Evolutionary conservation across 1,140 invertebrate species (phyloP).

Genomic region (Trichogramma pretiosum): DNA sequence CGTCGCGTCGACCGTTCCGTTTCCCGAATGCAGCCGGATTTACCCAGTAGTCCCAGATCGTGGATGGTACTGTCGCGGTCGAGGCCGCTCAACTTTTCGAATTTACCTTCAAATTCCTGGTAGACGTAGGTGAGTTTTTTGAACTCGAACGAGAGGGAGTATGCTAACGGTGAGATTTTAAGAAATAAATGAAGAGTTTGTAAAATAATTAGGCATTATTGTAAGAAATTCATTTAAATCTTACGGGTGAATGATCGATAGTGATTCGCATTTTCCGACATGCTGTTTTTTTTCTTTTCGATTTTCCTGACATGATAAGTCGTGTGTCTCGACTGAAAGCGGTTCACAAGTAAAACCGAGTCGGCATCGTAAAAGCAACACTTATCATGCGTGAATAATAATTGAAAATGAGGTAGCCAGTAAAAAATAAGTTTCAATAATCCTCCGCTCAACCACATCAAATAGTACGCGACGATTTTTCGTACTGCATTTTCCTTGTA

Average conservation of each 20-base stretch:
- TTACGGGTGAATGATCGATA: constrained; percentile 38
- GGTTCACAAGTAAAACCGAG: constrained; percentile 52
- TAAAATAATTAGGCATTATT: too few species aligned
- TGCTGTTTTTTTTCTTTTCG: too few species aligned
- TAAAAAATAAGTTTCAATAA: constrained; percentile 58
- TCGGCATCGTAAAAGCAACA: constrained; percentile 52
- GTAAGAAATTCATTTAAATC: too few species aligned
- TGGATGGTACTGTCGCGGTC: constrained; percentile 58
- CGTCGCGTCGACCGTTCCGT: constrained; percentile 55
- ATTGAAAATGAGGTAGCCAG: constrained; percentile 57
- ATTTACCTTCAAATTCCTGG: constrained; percentile 56
- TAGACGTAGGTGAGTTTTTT: constrained; percentile 72
- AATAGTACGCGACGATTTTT: constrained; percentile 49
- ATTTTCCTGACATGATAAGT: constrained; percentile 48
- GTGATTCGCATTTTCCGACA: too few species aligned
- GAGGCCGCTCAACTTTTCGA: constrained; percentile 60
- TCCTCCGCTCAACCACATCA: constrained; percentile 52
- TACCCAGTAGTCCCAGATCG: constrained; percentile 53
- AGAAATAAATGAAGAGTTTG: neutral
- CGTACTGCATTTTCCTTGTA: constrained; percentile 43
- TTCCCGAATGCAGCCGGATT: constrained; percentile 49
- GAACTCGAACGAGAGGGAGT: constrained; percentile 60
- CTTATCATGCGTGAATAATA: constrained; percentile 50
- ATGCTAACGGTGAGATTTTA: constrained; percentile 53
- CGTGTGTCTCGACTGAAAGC: constrained; percentile 48